Evolutionary conservation across 2,888 invertebrate species (phyloP), one percentile per base, ranked within the genome.

Genomic region (Smittia aterrima): DNA sequence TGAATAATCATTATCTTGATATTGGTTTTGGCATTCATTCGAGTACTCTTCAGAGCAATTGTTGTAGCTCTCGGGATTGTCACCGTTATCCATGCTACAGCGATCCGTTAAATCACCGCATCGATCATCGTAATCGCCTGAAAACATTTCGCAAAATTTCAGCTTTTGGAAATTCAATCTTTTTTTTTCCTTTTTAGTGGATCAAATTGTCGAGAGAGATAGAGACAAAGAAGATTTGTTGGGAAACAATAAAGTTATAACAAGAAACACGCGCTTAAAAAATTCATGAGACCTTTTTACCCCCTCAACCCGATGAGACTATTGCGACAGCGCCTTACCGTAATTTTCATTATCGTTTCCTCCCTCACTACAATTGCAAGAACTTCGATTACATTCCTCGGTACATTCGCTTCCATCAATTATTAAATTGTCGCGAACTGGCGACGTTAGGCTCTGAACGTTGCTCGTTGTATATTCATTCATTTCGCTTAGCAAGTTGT

Each of bases 61-160:
- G 54, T 70, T 54, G 62, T 73, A 73, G 22, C 27, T 41, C 0
- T 73, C 73, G 18, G 78, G 80, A 77, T 78, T 75, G 64, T 76
- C 74, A 66, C 76, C 77, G 54, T 53, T 75, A 71, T 77, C 76
- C 41, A 74, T 77, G 2, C 76, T 74, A 22, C 76, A 71, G 40
- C 78, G 77, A 9, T 78, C 78, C 3, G 76, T 76, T 11, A 76
- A 77, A 9, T 77, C 77, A 27, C 77, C 76, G 75, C 75, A 70
- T 27, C 70, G 72, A 7, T 72, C 62, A 62, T 72, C 54, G 24
- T 72, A 72, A 27, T 62, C 72, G 1, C 38, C 38, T 38, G 66
- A 40, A 38, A 64, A 64, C 4, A 20, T 24, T 64, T 22, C 32
- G 32, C 32, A 32, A 32, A n/a, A n/a, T n/a, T 22, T 58, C 6